phyloP scores from a whole-genome alignment of 2,113 vertebrate species.

The Neopipo cinnamomea region DNA sequence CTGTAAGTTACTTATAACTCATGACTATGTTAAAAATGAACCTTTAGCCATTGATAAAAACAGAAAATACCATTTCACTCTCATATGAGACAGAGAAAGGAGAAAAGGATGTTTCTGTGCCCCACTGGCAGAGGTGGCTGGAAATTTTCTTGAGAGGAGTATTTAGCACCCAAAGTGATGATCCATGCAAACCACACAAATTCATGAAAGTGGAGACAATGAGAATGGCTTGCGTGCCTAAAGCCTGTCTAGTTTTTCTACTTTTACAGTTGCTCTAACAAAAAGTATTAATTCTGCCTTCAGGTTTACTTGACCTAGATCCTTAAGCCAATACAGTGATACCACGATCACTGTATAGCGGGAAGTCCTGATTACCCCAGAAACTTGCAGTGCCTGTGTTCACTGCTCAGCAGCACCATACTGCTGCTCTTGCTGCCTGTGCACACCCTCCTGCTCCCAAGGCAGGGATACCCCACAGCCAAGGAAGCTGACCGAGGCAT shows the following conservation, averaged over 20 bases:
- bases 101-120: neutral
- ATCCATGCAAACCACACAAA: neutral
- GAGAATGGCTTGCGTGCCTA: neutral
- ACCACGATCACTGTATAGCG: neutral
- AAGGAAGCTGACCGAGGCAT: neutral
- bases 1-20: neutral
- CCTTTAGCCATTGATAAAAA: neutral
- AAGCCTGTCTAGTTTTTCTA: neutral
- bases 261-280: neutral
- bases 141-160: neutral
- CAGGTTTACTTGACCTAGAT: neutral
- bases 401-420: accelerated
- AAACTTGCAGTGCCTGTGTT: neutral
- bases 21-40: neutral
- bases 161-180: neutral
- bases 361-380: neutral
- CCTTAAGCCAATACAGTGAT: neutral
- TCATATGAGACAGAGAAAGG: neutral
- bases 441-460: accelerated
- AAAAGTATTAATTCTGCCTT: neutral
- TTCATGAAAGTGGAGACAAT: neutral
- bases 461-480: neutral
- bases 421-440: neutral
- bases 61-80: neutral
- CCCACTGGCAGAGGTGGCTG: neutral